phyloP scores from a whole-genome alignment of 2,888 invertebrate genomes.

The Drosophila siamana region DNA sequence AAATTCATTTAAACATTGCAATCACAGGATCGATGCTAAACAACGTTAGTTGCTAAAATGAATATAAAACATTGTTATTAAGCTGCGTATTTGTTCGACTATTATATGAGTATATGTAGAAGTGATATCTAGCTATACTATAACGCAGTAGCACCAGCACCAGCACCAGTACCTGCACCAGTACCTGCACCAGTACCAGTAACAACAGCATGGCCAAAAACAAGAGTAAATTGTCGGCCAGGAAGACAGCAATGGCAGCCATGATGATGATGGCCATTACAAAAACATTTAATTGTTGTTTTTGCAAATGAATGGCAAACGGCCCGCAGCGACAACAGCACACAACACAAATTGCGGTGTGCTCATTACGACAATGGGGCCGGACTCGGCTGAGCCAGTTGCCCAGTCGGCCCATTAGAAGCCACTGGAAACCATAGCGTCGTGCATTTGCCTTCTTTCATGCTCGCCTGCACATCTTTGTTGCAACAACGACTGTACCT shows the following conservation, averaged over 20 bases:
- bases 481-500: constrained; percentile 40
- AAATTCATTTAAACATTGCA: constrained; percentile 33
- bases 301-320: constrained; percentile 80
- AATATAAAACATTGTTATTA: constrained; percentile 73
- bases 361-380: constrained; percentile 74
- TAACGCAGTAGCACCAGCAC: constrained; percentile 27
- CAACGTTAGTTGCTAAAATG: constrained; percentile 58
- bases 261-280: constrained; percentile 73
- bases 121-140: not conserved
- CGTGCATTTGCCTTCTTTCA: constrained; percentile 71
- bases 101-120: constrained; percentile 69
- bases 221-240: constrained; percentile 72
- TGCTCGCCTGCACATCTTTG: constrained; percentile 66
- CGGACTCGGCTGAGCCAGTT: constrained; percentile 37
- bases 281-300: constrained; percentile 80
- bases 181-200: not conserved
- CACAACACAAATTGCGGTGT: constrained; percentile 79
- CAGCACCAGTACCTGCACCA: constrained; percentile 16
- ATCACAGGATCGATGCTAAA: constrained; percentile 15
- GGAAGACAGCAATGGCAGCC: constrained; percentile 53
- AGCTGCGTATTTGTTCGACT: constrained; percentile 74
- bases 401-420: constrained; percentile 50
- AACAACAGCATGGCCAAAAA: constrained; percentile 54
- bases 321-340: constrained; percentile 64
- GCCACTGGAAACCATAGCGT: constrained; percentile 40